Conservation (phyloP, 2,797 vertebrate species). For the Hafferia zeledoni region DNA sequence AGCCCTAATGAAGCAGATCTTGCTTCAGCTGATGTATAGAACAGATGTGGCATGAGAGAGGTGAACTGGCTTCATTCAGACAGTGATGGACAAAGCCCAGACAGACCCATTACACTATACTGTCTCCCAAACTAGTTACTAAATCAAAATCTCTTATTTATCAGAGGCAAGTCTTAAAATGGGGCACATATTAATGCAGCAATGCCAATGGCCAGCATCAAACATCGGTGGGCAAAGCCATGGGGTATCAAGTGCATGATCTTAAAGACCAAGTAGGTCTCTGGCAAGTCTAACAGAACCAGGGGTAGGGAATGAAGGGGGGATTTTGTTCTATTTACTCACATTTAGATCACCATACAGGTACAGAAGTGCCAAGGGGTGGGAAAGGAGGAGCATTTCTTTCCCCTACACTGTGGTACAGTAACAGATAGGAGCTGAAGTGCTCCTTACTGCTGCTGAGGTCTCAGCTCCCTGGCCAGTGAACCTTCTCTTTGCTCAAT, state of each 20-base stretch:
- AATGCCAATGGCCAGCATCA: background rate
- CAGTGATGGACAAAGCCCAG: background rate
- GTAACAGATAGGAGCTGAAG: background rate
- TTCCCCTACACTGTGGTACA: background rate
- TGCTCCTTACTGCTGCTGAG: background rate
- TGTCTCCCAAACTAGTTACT: background rate
- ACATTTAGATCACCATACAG: background rate
- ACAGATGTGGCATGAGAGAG: background rate
- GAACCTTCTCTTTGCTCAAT: background rate
- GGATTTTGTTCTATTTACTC: background rate
- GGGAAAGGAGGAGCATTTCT: background rate
- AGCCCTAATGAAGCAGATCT: background rate
- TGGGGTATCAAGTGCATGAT: background rate
- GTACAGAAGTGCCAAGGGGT: slow-evolving; percentile 12
- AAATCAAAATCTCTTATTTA: background rate
- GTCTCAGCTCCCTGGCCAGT: background rate
- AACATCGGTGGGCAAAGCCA: background rate
- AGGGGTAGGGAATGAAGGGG: background rate
- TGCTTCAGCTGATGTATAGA: background rate
- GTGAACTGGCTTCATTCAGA: background rate
- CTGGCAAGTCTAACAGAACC: background rate
- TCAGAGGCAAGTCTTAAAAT: background rate
- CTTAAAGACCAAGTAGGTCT: background rate
- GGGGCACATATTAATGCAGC: background rate
- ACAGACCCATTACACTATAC: background rate